Conservation (phyloP, 2,888 invertebrate species). For the Eretmocerus hayati region DNA sequence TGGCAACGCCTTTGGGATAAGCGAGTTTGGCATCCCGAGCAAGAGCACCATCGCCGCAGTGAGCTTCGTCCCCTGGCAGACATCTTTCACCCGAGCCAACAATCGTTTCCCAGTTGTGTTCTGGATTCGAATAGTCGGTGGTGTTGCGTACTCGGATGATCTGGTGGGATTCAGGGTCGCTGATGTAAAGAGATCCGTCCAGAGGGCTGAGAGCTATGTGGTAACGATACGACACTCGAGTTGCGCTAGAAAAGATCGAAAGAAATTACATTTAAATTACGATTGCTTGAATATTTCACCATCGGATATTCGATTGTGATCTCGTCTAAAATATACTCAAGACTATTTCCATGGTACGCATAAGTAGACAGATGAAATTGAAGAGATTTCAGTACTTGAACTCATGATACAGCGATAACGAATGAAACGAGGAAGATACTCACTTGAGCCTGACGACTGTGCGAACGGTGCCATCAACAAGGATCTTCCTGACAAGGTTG, state of each 20-base stretch:
- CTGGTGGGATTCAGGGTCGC: conserved; percentile 92
- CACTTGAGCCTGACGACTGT: conserved; percentile 77
- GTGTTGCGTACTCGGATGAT: conserved; percentile 81
- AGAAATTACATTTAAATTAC: no score
- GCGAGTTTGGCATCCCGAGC: conserved; percentile 90
- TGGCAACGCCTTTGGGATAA: conserved; percentile 93
- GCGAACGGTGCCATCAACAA: conserved; percentile 74
- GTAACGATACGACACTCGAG: conserved; percentile 90
- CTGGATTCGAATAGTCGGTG: conserved; percentile 76
- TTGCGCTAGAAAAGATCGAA: conserved; percentile 66
- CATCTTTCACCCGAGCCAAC: conserved; percentile 94
- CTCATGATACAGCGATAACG: not conserved
- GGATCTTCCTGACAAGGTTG: conserved; percentile 82
- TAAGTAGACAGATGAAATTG: no score
- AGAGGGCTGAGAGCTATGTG: conserved; percentile 93
- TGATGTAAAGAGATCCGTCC: conserved; percentile 89
- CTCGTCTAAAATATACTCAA: no score
- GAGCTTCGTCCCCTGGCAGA: conserved; percentile 85
- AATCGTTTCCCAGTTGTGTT: conserved; percentile 89
- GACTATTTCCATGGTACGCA: no score
- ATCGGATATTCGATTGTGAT: no score
- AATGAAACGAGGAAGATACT: conserved; percentile 43
- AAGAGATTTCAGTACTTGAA: not conserved
- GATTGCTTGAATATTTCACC: no score
- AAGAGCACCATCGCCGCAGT: conserved; percentile 91